Conservation (phyloP, 2,888 invertebrate species). For the Halictus ligatus region DNA sequence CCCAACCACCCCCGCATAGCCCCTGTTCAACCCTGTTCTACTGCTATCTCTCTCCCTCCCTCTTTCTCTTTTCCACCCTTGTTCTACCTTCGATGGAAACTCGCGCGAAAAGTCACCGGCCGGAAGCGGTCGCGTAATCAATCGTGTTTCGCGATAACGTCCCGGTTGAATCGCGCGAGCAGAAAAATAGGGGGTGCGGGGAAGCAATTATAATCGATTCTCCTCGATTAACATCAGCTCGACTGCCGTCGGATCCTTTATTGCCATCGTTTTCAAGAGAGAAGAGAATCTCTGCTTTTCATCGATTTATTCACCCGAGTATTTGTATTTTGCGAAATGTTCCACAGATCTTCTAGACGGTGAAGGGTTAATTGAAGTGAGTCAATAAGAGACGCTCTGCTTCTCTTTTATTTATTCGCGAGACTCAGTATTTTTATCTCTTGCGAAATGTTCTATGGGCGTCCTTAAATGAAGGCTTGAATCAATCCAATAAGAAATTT, state of each 20-base stretch:
- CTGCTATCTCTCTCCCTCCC: too few relatives aligned
- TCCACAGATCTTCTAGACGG: not conserved
- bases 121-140: conserved; percentile 21
- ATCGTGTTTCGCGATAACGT: conserved; percentile 26
- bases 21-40: not conserved
- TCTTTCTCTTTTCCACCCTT: not conserved
- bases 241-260: not conserved
- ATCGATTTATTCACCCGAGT: not conserved
- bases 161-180: not conserved
- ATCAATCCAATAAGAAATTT: not conserved
- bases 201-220: conserved; percentile 32
- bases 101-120: conserved; percentile 24
- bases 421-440: not conserved
- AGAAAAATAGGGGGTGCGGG: conserved; percentile 8
- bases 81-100: not conserved
- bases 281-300: not conserved
- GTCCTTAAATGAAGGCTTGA: not conserved
- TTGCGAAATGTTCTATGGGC: not conserved
- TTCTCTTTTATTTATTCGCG: not conserved
- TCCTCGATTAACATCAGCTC: conserved; percentile 5
- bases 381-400: not conserved
- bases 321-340: not conserved
- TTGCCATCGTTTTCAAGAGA: not conserved
- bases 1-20: not conserved
- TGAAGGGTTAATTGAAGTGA: not conserved